These are phyloP conservation scores for Galeopterus variegatus DNA, from an alignment of 2,113 vertebrate genomes.

Conservation along the genomic window DNA sequence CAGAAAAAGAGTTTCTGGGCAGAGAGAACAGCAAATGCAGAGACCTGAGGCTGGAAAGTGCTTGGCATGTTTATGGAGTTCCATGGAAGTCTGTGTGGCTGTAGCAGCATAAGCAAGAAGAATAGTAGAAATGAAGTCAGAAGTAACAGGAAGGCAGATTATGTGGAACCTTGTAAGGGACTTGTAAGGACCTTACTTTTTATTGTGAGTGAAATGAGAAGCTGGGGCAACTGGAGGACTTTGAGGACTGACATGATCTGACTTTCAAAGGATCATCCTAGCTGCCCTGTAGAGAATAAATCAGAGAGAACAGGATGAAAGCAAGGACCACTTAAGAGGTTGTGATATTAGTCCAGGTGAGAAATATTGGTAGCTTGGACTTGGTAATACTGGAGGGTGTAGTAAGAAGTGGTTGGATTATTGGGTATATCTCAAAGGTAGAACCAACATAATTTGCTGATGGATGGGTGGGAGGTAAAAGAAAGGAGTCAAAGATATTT, in stretches of 20 bases:
- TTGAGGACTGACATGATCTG: background rate
- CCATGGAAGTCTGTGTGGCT: background rate
- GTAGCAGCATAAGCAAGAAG: background rate
- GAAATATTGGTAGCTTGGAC: background rate
- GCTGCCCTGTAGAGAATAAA: conserved; percentile 6
- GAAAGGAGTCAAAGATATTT: background rate
- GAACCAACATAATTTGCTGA: background rate
- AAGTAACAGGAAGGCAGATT: background rate
- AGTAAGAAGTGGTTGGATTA: background rate
- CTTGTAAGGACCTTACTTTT: background rate
- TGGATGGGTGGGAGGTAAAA: conserved; percentile 10
- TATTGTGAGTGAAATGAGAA: background rate
- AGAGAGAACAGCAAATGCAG: background rate
- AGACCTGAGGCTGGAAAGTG: background rate
- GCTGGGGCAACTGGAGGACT: background rate
- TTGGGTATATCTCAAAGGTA: conserved; percentile 8
- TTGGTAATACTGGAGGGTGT: background rate
- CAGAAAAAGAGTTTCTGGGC: conserved; percentile 52
- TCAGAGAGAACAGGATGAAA: background rate
- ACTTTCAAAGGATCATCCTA: conserved; percentile 21
- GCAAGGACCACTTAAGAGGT: background rate
- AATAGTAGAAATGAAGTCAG: background rate
- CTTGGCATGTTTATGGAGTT: background rate
- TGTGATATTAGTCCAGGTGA: background rate
- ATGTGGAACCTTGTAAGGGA: background rate